Base-by-base conservation (phyloP, 1,140 invertebrate species). In the Caenorhabditis latens region DNA sequence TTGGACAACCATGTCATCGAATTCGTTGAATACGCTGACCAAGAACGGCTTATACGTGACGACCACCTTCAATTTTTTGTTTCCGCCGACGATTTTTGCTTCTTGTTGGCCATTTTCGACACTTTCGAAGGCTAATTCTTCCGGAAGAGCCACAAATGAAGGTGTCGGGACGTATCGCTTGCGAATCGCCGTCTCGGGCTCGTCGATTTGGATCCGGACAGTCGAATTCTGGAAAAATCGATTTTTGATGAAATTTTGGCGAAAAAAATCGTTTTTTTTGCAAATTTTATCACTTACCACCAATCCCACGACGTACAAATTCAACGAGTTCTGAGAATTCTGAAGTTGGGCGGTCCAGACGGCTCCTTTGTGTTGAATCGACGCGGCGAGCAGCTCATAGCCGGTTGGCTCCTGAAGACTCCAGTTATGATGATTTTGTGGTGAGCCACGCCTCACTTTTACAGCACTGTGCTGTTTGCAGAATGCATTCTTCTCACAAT, bases 401-500 rank as follows among this genome's bases (percentile, higher is more conserved):
- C 83, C 84, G 53, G 86, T 87, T 9, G 71, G 89, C 85, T 84
- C 84, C 85, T 83, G 83, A 61, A 79, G 85, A 90, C 48, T 87
- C 24, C 50, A 71, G 32, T 67, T 63, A 63, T 82, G 71, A 61
- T 53, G 67, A 50, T 58, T 75, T 63, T 71, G 16, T 58, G 32
- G 32, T 32, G 79, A 43, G 24, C 24, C 24, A 71, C 19, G 42
- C 42, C 75, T 84, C 83, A 88, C 87, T 32, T 48, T 43, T 63
- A 88, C 82, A 55, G 87, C 71, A n/a, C 79, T 50, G 40, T 88
- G 87, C 50, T 63, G 91, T 89, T 92, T 92, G 91, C 91, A 92
- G 82, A 92, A 92, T 55, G 86, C 88, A 42, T 90, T 83, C 65
- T 92, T 92, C 16, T 92, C 91, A 84, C 92, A 92, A 7, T 85